Evolutionary conservation across 2,113 vertebrate genomes (phyloP).

Genomic region (Cavia porcellus): DNA sequence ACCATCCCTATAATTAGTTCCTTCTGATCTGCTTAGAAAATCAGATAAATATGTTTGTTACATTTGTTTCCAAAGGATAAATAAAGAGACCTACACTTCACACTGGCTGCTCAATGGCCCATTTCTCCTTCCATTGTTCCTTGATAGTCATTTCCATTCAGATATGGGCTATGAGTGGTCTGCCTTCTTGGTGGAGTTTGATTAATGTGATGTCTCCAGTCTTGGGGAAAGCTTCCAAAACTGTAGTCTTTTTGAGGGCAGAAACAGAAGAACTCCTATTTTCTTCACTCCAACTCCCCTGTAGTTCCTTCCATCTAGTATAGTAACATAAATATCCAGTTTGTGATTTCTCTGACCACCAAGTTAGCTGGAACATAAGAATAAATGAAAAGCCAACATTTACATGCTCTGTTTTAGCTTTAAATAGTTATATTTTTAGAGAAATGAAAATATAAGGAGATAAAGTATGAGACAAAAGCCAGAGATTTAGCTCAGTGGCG

Average conservation of each 20-base stretch:
- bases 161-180: neutral
- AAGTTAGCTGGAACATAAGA: neutral
- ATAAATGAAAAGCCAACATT: neutral
- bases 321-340: too few species aligned
- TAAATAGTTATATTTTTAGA: neutral
- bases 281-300: neutral
- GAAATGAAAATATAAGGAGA: neutral
- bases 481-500: too few species aligned
- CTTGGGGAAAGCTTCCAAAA: neutral
- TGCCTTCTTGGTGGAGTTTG: neutral
- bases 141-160: neutral
- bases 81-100: neutral
- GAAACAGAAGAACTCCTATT: neutral
- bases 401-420: neutral
- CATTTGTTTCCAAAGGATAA: neutral
- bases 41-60: neutral
- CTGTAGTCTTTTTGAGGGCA: neutral
- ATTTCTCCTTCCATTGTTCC: neutral
- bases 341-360: neutral
- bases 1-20: neutral
- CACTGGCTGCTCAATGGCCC: too few species aligned
- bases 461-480: neutral
- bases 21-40: slow-evolving; percentile 17
- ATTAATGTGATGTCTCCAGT: neutral
- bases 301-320: neutral